A percentile compares a stretch with the other conserved stretches of the same genome.
Conservation (phyloP, 2,113 vertebrate genomes). For the Gulo gulo region DNA sequence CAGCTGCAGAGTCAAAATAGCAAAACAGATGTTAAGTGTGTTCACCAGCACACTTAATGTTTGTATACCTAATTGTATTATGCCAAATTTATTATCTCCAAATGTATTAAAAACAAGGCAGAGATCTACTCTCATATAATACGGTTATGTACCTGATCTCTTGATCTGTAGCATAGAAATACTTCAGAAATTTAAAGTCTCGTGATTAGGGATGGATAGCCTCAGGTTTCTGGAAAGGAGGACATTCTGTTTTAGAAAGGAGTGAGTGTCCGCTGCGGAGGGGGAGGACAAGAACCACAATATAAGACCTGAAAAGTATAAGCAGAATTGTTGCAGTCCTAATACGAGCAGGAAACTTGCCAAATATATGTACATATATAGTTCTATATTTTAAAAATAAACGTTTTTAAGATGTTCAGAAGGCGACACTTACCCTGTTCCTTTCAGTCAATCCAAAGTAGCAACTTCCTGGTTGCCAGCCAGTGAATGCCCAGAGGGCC, state of each 20-base stretch:
- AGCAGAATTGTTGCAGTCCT: conserved; percentile 63
- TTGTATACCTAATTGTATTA: conserved; percentile 77
- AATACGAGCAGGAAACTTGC: conserved; percentile 72
- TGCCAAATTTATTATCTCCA: conserved; percentile 51
- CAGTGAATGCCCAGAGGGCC: conserved; percentile 64
- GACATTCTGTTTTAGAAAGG: conserved; percentile 41
- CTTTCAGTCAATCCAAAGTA: conserved; percentile 77
- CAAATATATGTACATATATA: conserved; percentile 79
- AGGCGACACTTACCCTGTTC: conserved; percentile 72
- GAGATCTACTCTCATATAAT: conserved; percentile 62
- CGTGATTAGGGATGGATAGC: conserved; percentile 47
- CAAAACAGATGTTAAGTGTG: conserved; percentile 80
- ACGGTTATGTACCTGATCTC: conserved; percentile 73
- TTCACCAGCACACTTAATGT: conserved; percentile 82
- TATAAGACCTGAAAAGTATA: conserved; percentile 65
- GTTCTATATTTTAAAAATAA: conserved; percentile 79
- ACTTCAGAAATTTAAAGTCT: conserved; percentile 63
- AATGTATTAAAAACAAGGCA: conserved; percentile 79
- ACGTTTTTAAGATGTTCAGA: conserved; percentile 69
- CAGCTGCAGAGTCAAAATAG: conserved; percentile 65
- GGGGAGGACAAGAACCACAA: conserved; percentile 19
- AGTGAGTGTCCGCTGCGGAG: conserved; percentile 31
- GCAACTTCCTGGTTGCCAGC: conserved; percentile 64
- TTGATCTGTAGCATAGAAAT: conserved; percentile 62
- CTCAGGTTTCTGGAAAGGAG: conserved; percentile 63